A percentile compares a stretch with the other conserved stretches of the same genome.
These are phyloP conservation scores for Neosilurus mollespiculum DNA, from an alignment of 2,797 vertebrate genomes.

Conservation along the genomic window DNA sequence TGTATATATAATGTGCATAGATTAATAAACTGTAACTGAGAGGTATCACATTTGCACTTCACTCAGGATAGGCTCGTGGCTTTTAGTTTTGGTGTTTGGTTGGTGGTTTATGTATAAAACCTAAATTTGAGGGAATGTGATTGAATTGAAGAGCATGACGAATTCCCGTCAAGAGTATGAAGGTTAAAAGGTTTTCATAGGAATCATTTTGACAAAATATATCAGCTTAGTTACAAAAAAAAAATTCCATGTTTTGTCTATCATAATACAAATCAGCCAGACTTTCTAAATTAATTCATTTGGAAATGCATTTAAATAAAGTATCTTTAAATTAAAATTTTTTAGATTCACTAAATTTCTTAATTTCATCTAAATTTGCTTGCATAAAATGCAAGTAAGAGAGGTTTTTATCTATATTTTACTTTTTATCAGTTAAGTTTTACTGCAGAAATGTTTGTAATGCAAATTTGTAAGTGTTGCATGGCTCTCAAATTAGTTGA, in stretches of 20 bases:
- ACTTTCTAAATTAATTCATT: background rate
- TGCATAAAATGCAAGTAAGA: background rate
- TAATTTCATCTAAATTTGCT: background rate
- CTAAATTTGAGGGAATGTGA: background rate
- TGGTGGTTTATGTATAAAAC: background rate
- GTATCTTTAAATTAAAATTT: background rate
- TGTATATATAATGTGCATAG: background rate
- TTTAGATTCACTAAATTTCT: background rate
- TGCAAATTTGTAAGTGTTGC: background rate
- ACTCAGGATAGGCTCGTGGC: background rate
- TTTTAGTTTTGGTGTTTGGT: slow-evolving; percentile 3
- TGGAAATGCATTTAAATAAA: background rate
- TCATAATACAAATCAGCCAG: background rate
- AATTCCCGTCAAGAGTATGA: background rate
- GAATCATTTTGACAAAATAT: background rate
- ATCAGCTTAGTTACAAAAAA: background rate
- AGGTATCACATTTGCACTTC: background rate
- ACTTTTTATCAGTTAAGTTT: background rate
- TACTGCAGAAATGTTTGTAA: background rate
- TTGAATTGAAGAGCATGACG: too few species aligned
- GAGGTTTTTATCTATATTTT: background rate
- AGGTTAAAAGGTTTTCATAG: background rate
- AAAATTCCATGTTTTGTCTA: background rate
- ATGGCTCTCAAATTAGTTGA: background rate
- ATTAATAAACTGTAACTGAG: background rate